phyloP scores from a whole-genome alignment of 2,113 vertebrate genomes.

The Sorex fumeus region DNA sequence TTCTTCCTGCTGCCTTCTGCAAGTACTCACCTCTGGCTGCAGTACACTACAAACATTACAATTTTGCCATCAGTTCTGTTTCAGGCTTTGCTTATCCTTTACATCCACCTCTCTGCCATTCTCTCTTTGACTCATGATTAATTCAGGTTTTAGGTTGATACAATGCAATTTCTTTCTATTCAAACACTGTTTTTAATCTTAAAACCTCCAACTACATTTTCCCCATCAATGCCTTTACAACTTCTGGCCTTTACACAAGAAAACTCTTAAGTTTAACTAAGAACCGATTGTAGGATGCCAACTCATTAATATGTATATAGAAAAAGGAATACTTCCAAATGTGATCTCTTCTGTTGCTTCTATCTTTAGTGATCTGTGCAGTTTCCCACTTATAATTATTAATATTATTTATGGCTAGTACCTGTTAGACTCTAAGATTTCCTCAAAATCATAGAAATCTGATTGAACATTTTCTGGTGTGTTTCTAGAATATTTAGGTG shows the following conservation, averaged over 20 bases:
- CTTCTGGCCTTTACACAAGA: not conserved
- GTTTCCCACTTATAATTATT: not conserved
- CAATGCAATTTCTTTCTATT: not conserved
- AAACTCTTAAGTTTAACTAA: not conserved
- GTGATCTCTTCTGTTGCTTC: not conserved
- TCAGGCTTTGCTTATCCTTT: not conserved
- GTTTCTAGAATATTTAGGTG: constrained; percentile 28
- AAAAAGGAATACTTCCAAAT: not conserved
- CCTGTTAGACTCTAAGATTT: not conserved
- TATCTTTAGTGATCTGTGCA: not conserved
- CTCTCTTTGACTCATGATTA: not conserved
- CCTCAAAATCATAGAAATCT: not conserved
- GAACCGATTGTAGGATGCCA: not conserved
- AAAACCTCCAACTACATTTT: not conserved
- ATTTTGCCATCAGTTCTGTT: not conserved
- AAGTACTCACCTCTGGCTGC: not conserved
- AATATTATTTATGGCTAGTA: not conserved
- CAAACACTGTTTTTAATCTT: not conserved
- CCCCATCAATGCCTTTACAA: not conserved
- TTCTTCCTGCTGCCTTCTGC: not conserved
- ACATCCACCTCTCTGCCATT: not conserved
- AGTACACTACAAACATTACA: not conserved
- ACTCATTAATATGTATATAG: not conserved
- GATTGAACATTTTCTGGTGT: not conserved
- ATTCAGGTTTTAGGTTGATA: not conserved